phyloP scores from a whole-genome alignment of 1,140 invertebrate genomes.

The Marisa cornuarietis region DNA sequence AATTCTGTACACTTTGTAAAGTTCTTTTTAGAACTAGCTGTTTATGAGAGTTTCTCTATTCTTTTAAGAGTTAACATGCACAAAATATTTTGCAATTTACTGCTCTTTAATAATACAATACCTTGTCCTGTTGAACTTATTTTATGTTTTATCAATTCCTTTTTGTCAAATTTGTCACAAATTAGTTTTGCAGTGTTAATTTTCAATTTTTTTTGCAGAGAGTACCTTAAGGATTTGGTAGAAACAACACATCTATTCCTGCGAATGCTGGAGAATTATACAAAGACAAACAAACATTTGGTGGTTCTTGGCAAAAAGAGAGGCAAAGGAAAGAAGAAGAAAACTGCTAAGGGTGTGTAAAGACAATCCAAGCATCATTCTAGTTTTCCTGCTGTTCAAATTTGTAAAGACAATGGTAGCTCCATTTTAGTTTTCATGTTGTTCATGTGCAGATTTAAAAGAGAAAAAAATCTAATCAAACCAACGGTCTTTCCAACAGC shows the following conservation, averaged over 20 bases:
- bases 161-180: too few species aligned
- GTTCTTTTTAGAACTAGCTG: too few species aligned
- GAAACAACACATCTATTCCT: slow-evolving; percentile 91
- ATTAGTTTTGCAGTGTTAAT: too few species aligned
- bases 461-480: neutral
- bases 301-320: slow-evolving; percentile 80
- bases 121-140: too few species aligned
- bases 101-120: too few species aligned
- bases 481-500: neutral
- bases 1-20: too few species aligned
- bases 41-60: too few species aligned
- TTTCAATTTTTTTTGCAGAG: slow-evolving; percentile 64
- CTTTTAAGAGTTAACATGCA: too few species aligned
- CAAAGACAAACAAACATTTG: slow-evolving; percentile 73
- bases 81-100: too few species aligned
- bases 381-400: neutral
- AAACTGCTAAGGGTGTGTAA: slow-evolving; percentile 21
- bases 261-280: slow-evolving; percentile 88
- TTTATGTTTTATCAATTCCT: too few species aligned
- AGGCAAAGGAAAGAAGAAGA: slow-evolving; percentile 70
- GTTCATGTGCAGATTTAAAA: neutral
- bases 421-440: neutral
- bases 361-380: neutral
- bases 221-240: slow-evolving; percentile 86
- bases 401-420: neutral